Conservation (phyloP, 2,113 vertebrate genomes). For the Crypturellus undulatus region DNA sequence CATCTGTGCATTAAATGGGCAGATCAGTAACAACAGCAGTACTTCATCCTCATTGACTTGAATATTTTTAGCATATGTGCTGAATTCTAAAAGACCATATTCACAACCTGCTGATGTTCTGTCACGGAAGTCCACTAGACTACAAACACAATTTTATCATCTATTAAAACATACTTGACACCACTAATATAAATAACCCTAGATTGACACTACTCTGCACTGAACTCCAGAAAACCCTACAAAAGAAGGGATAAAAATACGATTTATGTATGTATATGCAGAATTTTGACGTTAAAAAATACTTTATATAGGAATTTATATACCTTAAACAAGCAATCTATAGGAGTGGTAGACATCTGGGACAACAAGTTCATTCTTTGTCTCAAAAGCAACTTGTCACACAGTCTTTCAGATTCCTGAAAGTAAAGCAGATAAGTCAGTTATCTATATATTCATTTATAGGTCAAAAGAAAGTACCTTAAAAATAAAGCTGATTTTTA, state of each 20-base stretch:
- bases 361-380: conserved; percentile 91
- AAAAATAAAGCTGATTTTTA: neutral
- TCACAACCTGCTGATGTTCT: neutral
- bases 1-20: neutral
- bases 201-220: neutral
- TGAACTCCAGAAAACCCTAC: neutral
- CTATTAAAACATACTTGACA: neutral
- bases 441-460: neutral
- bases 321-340: conserved; percentile 92
- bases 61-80: accelerated
- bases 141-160: neutral
- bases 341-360: conserved; percentile 87
- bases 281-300: neutral
- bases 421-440: neutral
- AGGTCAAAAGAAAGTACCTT: neutral
- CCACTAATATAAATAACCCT: neutral
- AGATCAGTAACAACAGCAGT: neutral
- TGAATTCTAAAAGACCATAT: neutral
- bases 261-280: neutral
- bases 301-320: conserved; percentile 89
- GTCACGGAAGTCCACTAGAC: neutral
- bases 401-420: conserved; percentile 85
- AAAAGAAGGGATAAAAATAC: neutral
- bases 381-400: conserved; percentile 85
- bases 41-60: neutral